These are phyloP conservation scores for Muricea muricata DNA, from an alignment of 92 coral and sea anemone genomes.

Conservation along the genomic window DNA sequence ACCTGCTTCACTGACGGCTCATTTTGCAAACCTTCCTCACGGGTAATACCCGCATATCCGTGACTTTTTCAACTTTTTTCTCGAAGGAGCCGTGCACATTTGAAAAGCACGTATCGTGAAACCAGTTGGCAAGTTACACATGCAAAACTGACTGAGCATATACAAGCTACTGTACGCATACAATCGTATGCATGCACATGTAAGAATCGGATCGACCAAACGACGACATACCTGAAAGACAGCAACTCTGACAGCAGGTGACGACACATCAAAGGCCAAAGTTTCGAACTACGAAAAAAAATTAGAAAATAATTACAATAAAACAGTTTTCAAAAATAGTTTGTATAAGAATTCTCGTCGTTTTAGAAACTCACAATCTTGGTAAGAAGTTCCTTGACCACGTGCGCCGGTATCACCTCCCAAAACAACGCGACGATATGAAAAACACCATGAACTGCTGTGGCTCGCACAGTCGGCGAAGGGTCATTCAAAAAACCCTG, in stretches of 20 bases:
- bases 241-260: constrained; percentile 89
- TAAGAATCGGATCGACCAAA: too few relatives aligned
- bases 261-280: constrained; percentile 85
- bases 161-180: too few relatives aligned
- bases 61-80: too few relatives aligned
- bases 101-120: too few relatives aligned
- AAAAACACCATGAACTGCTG: constrained; percentile 95
- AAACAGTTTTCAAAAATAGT: not conserved
- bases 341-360: too few relatives aligned
- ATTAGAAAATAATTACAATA: not conserved
- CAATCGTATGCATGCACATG: too few relatives aligned
- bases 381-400: constrained; percentile 77
- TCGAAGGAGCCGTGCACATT: too few relatives aligned
- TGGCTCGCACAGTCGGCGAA: constrained; percentile 87
- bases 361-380: constrained; percentile 86
- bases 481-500: constrained; percentile 86
- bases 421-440: constrained; percentile 90
- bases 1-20: too few relatives aligned
- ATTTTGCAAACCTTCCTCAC: too few relatives aligned
- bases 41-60: too few relatives aligned
- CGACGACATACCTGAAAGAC: constrained; percentile 79
- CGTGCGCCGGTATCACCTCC: constrained; percentile 91
- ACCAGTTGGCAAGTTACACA: too few relatives aligned
- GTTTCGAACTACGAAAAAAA: constrained; percentile 59
- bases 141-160: too few relatives aligned